These are phyloP conservation scores for Coptodon rendalli DNA, from an alignment of 2,113 vertebrate genomes.

Conservation along the genomic window DNA sequence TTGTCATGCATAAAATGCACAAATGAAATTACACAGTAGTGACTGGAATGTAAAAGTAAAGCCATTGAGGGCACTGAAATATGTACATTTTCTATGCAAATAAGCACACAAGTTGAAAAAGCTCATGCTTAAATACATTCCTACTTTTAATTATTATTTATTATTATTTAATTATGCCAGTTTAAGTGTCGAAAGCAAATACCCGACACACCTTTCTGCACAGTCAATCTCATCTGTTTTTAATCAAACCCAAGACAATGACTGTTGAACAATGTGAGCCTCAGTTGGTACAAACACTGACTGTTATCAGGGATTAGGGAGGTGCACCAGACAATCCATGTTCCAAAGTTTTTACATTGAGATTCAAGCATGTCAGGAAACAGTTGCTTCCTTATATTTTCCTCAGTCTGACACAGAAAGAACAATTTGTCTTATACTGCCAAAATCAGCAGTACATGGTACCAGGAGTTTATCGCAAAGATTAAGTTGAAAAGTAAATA, in stretches of 20 bases:
- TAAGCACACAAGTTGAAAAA: neutral
- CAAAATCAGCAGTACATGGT: slow-evolving; percentile 19
- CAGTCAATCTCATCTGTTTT: neutral
- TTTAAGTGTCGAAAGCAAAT: neutral
- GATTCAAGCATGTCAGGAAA: slow-evolving; percentile 42
- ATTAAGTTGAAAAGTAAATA: slow-evolving; percentile 26
- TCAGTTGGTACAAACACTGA: slow-evolving; percentile 2
- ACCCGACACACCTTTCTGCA: neutral
- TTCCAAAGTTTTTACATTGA: neutral
- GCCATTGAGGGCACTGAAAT: neutral
- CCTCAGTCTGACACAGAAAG: neutral
- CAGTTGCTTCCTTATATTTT: slow-evolving; percentile 61
- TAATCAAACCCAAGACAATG: neutral
- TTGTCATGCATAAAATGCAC: neutral
- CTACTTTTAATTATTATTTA: neutral
- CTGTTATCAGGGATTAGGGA: neutral
- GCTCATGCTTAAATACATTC: neutral
- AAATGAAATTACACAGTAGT: neutral
- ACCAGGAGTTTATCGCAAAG: slow-evolving; percentile 1
- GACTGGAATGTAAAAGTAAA: neutral
- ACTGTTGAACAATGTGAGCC: neutral
- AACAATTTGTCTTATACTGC: neutral
- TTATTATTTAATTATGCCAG: neutral
- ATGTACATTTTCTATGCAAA: neutral
- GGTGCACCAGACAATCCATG: neutral